A percentile compares a stretch with the other conserved stretches of the same genome.
phyloP scores from a whole-genome alignment of 2,888 invertebrate genomes.

The Zelleria hepariella region DNA sequence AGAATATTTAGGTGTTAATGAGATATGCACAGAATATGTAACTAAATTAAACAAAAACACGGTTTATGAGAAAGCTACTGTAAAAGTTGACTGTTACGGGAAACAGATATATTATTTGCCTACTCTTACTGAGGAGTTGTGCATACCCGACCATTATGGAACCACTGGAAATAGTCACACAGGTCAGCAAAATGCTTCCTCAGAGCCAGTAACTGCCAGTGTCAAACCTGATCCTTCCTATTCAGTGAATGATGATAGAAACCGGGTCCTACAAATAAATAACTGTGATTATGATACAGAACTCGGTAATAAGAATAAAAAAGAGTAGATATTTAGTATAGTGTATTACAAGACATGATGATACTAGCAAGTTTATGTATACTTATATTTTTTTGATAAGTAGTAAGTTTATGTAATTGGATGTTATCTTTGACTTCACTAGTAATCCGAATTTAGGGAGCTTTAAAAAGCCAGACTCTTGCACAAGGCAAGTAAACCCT shows the following conservation, averaged over 20 bases:
- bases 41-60: neutral
- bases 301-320: neutral
- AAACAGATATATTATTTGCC: constrained; percentile 33
- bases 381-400: too few species aligned
- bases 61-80: constrained; percentile 18
- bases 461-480: too few species aligned
- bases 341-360: neutral
- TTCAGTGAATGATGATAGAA: neutral
- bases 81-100: constrained; percentile 23
- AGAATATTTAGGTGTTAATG: constrained; percentile 24
- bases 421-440: too few species aligned
- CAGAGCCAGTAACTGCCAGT: neutral
- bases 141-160: neutral
- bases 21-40: constrained; percentile 17
- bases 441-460: too few species aligned
- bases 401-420: too few species aligned
- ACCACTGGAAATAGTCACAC: neutral
- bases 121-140: constrained; percentile 20
- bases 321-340: neutral
- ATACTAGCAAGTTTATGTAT: too few species aligned
- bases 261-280: neutral
- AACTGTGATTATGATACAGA: neutral
- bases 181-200: neutral
- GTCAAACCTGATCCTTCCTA: neutral
- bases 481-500: too few species aligned